phyloP scores from a whole-genome alignment of 2,888 invertebrate genomes.

The Callyntrura sp. region DNA sequence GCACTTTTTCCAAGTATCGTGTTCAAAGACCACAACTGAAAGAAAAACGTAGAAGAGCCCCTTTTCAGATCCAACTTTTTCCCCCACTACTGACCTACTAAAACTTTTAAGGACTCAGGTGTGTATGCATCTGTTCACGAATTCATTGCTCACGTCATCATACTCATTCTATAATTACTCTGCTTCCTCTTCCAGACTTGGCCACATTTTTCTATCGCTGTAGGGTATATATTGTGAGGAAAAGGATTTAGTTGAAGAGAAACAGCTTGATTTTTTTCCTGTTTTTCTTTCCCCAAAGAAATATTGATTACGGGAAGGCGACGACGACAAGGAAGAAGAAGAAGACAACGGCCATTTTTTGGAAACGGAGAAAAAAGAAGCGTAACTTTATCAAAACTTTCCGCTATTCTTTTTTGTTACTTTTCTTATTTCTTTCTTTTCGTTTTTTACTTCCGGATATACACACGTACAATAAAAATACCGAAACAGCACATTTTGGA shows the following conservation, averaged over 20 bases:
- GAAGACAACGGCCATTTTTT: neutral
- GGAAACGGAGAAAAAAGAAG: neutral
- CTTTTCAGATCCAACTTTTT: neutral
- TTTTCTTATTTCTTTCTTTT: neutral
- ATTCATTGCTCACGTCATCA: conserved; percentile 12
- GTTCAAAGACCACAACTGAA: conserved; percentile 14
- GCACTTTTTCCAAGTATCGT: neutral
- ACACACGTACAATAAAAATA: neutral
- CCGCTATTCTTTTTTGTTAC: neutral
- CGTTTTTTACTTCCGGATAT: conserved; percentile 33
- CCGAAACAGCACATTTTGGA: neutral
- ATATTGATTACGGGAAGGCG: neutral
- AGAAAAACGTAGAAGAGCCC: neutral
- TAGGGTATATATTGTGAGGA: too few relatives aligned
- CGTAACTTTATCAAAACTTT: neutral
- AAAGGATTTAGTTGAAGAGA: neutral
- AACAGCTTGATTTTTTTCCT: neutral
- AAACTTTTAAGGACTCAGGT: conserved; percentile 33
- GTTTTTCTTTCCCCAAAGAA: neutral
- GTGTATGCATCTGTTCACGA: neutral
- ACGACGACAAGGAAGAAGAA: neutral
- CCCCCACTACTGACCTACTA: conserved; percentile 45
- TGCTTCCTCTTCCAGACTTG: neutral
- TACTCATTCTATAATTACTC: neutral
- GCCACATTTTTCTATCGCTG: too few relatives aligned